These are phyloP conservation scores for Crematogaster levior DNA, from an alignment of 2,888 invertebrate genomes.

Conservation along the genomic window DNA sequence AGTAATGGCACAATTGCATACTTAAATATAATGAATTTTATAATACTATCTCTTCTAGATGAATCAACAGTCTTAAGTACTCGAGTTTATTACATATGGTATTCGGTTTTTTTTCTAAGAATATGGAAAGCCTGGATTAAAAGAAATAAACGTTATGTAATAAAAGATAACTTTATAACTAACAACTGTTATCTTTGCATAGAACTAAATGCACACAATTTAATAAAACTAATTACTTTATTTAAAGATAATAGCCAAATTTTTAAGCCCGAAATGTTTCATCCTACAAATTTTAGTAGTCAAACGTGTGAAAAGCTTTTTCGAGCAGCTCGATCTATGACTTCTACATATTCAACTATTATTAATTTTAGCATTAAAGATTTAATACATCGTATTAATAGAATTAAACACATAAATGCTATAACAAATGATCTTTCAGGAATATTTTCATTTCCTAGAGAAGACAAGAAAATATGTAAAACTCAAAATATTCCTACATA, in stretches of 20 bases:
- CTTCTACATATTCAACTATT: neutral
- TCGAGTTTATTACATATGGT: neutral
- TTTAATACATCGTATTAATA: neutral
- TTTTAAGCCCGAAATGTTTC: neutral
- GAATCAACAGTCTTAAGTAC: neutral
- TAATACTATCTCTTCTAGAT: no score
- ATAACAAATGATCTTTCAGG: neutral
- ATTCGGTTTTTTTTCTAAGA: no score
- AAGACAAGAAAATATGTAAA: neutral
- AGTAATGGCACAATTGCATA: no score
- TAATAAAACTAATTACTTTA: no score
- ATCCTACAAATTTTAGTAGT: neutral
- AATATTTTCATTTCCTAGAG: neutral
- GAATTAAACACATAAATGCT: neutral
- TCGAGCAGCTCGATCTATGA: neutral
- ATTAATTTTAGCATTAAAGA: constrained; percentile 9
- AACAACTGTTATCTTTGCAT: no score
- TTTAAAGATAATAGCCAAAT: no score
- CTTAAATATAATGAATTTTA: no score
- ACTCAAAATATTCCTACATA: neutral
- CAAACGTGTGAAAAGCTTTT: constrained; percentile 9
- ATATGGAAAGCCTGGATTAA: no score
- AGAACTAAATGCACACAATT: no score
- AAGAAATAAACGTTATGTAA: no score
- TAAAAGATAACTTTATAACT: no score